Evolutionary conservation across 2,888 invertebrate species (phyloP), one percentile per base, ranked within the genome.

Genomic region (Trichopoda pennipes): DNA sequence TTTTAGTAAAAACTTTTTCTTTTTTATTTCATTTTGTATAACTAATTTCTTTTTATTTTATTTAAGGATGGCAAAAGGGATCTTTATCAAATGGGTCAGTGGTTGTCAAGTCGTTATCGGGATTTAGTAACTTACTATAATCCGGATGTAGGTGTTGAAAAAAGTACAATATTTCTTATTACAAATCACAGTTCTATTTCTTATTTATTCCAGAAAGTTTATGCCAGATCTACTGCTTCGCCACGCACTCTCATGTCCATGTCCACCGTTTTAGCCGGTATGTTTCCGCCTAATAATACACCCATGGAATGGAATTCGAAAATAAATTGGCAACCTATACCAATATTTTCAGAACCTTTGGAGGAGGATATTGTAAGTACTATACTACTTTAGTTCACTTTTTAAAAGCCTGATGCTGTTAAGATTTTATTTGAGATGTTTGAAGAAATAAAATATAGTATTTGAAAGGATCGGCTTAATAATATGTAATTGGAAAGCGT

Each of bases 321-420:
- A 68, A 86, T 95, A n/a, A 90, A 92, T 76, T 96, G 96, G 96
- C 95, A 95, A 86, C 96, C 96, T 0, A 93, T 96, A 72, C 95
- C 95, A 1, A 93, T 95, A 1, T 93, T 93, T 87, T 93, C 94
- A 2, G 92, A 94, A 85, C 93, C 94, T 0, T 90, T 93, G 7
- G 89, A 92, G 1, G 90, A 93, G 73, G 95, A 96, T 88, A 92
- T 87, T 49, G 90, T 90, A 84, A 80, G 83, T 23, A 47, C 42
- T n/a, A n/a, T 3, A 14, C 1, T 1, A 1, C 14, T 38, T 17
- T 17, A 12, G 23, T 53, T 14, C 14, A 4, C 23, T 21, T n/a
- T 53, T 38, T 21, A n/a, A 23, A 16, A n/a, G 10, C 16, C 42
- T 35, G 19, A 32, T 35, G n/a, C 32, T 9, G 1, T 32, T 55